Base-by-base conservation (phyloP, 2,888 invertebrate genomes). In the Syrphus vitripennis region DNA sequence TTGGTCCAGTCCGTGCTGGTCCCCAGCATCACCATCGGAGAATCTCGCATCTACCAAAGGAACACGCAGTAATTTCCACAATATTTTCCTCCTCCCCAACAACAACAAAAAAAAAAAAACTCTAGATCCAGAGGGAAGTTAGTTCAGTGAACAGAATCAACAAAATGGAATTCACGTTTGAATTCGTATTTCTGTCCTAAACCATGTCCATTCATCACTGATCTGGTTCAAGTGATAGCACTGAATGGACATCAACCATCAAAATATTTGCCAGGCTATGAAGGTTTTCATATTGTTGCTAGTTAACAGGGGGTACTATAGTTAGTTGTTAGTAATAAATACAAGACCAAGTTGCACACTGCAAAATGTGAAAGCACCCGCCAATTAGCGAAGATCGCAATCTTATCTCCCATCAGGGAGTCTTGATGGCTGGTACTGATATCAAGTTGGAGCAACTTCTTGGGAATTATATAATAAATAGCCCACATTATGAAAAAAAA, bases 351-450 rank as follows among this genome's bases (percentile, higher is more conserved):
- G 65, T 12, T 34, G 31, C 10, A 21, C 12, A 19, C 2, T 31
- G 67, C n/a, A 9, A 72, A 48, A 71, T 80, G 71, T 75, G 80
- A 80, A 79, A 80, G 80, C 80, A 65, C 34, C 59, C 53, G 48
- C 63, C 83, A 80, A 80, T 84, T 84, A 80, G 80, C 26, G 50
- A 45, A 42, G 80, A 84, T 84, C 71, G 59, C 75, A 59, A 71
- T 84, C 80, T 59, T 80, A 76, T 71, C 76, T 71, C 59, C 31
- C 79, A 74, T 72, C 61, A 29, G 79, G 79, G 72, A 59, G 72
- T 53, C 37, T 57, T 45, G 50, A 21, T 67, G 34, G 21, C 31
- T 48, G 26, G 4, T 42, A 2, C 4, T 34, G 59, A 42, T 26
- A 26, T 26, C 26, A 40, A 40, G 12, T 9, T 48, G 19, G 1